Evolutionary conservation across 2,113 vertebrate genomes (phyloP).

Genomic region (Eurypyga helias): DNA sequence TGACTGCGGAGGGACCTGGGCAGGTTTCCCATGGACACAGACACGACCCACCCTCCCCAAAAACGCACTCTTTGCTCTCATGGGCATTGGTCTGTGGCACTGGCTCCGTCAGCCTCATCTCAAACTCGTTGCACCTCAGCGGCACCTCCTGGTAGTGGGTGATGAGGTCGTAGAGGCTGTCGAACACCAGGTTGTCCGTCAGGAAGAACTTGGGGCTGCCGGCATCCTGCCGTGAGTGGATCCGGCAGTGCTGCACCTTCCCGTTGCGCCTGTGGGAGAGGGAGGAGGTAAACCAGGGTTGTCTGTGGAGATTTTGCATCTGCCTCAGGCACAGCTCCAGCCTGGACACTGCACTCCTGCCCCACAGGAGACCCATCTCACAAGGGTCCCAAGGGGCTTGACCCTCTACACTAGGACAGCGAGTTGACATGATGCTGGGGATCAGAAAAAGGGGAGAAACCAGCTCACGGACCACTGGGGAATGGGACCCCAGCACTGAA

Average conservation of each 20-base stretch:
- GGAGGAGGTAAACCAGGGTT: background rate
- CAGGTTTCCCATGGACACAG: background rate
- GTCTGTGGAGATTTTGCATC: fast-evolving
- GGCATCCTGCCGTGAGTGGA: slow-evolving; percentile 95
- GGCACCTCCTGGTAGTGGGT: slow-evolving; percentile 98
- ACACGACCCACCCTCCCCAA: background rate
- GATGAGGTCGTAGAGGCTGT: slow-evolving; percentile 96
- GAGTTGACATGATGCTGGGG: background rate
- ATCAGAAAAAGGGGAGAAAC: background rate
- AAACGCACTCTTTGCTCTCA: slow-evolving; percentile 90
- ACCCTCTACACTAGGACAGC: background rate
- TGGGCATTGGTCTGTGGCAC: slow-evolving; percentile 98
- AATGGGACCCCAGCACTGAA: background rate
- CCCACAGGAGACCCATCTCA: fast-evolving
- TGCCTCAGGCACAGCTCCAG: background rate
- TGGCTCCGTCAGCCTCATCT: slow-evolving; percentile 97
- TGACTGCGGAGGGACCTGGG: background rate
- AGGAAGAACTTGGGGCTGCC: slow-evolving; percentile 98
- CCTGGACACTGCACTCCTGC: background rate
- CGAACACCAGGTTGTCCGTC: slow-evolving; percentile 97
- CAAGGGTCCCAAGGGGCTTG: background rate
- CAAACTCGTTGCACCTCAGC: slow-evolving; percentile 97
- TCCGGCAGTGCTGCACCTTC: slow-evolving; percentile 96
- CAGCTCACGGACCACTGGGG: fast-evolving
- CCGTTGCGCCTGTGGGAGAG: slow-evolving; percentile 86